Conservation (phyloP, 1,140 invertebrate genomes). For the Physella acuta region DNA sequence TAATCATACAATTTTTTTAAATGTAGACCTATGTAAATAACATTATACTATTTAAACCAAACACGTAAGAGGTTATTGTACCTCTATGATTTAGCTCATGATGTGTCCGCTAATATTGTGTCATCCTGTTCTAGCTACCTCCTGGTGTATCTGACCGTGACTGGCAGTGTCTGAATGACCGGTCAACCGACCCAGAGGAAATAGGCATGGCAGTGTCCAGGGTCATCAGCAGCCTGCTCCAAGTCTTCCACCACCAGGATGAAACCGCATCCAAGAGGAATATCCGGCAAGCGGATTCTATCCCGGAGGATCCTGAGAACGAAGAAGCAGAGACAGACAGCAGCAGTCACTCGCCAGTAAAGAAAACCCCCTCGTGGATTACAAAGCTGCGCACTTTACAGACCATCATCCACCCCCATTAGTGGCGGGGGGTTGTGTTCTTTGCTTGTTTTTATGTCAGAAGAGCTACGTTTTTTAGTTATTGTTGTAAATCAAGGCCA, state of each 20-base stretch:
- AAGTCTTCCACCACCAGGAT: not conserved
- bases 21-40: too few species aligned
- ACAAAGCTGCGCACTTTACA: not conserved
- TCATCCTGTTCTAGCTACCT: conserved; percentile 39
- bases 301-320: conserved; percentile 1
- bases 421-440: too few species aligned
- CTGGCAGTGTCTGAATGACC: conserved; percentile 46
- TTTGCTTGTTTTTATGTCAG: too few species aligned
- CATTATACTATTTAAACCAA: too few species aligned
- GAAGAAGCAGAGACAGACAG: not conserved
- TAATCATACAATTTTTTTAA: too few species aligned
- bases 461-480: too few species aligned
- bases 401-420: not conserved
- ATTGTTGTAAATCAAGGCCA: too few species aligned
- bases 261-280: not conserved
- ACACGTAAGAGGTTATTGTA: too few species aligned
- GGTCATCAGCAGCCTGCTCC: conserved; percentile 38
- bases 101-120: too few species aligned
- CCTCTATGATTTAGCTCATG: too few species aligned
- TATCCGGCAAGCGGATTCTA: not conserved
- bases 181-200: conserved; percentile 37
- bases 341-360: not conserved
- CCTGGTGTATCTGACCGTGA: conserved; percentile 47
- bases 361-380: not conserved
- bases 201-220: conserved; percentile 48